Evolutionary conservation across 2,113 vertebrate genomes (phyloP).

Genomic region (Antigone vipio): DNA sequence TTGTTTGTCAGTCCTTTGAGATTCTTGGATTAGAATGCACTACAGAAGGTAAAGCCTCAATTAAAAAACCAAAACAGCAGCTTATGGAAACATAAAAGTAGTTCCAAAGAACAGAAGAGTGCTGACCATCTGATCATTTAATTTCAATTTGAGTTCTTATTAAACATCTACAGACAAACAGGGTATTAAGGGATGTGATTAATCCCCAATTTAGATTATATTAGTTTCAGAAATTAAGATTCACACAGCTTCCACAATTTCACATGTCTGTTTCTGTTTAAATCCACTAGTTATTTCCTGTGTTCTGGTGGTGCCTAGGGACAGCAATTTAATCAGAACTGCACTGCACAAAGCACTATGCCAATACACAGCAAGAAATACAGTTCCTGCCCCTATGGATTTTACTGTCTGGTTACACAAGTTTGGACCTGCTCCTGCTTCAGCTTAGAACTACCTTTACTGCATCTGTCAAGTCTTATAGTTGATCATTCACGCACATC

Average conservation of each 20-base stretch:
- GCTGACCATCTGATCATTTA: background rate
- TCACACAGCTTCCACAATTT: background rate
- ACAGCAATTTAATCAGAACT: background rate
- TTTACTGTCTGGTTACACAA: background rate
- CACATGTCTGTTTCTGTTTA: background rate
- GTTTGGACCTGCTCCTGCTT: background rate
- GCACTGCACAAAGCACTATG: background rate
- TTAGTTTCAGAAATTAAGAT: slow-evolving; percentile 7
- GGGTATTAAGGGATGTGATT: background rate
- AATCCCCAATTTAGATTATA: background rate
- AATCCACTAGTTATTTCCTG: background rate
- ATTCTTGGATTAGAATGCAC: background rate
- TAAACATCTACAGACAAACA: background rate
- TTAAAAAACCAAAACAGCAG: background rate
- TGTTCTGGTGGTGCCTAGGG: background rate
- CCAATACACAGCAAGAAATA: background rate
- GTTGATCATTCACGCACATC: background rate
- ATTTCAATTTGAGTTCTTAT: slow-evolving; percentile 2
- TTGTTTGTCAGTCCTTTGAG: background rate
- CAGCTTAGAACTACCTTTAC: background rate
- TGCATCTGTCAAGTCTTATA: background rate
- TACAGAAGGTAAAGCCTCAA: background rate
- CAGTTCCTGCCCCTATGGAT: background rate
- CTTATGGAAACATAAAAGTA: background rate
- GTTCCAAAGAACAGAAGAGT: background rate